Evolutionary conservation across 1,140 invertebrate genomes (phyloP).

Genomic region (Drosophila arawakana): DNA sequence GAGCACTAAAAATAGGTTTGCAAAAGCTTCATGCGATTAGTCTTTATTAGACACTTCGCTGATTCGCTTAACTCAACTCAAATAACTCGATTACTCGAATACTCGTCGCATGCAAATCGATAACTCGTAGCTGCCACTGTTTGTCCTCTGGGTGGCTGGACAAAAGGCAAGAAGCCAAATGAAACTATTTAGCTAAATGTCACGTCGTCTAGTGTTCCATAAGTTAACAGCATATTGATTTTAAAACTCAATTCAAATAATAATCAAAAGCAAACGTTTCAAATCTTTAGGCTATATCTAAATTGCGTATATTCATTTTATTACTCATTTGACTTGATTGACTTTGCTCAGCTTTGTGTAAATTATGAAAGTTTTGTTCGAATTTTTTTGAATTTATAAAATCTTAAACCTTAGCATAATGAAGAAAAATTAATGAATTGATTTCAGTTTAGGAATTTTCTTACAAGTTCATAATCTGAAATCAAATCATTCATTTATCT

Average conservation of each 20-base stretch:
- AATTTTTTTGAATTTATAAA: too few species aligned
- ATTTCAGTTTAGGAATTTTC: too few species aligned
- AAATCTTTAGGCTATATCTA: too few species aligned
- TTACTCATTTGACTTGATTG: too few species aligned
- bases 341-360: too few species aligned
- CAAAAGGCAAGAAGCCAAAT: neutral
- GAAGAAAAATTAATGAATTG: too few species aligned
- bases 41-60: constrained; percentile 46
- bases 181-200: constrained; percentile 5
- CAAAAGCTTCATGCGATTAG: constrained; percentile 41
- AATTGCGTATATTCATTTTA: too few species aligned
- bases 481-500: too few species aligned
- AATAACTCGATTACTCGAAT: constrained; percentile 31
- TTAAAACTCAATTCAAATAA: neutral
- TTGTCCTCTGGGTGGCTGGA: neutral
- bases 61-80: constrained; percentile 23
- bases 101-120: constrained; percentile 23
- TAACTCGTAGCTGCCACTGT: neutral
- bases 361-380: too few species aligned
- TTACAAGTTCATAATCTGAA: too few species aligned
- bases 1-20: constrained; percentile 32
- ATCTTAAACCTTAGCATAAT: too few species aligned
- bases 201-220: constrained; percentile 8
- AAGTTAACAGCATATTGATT: constrained; percentile 3
- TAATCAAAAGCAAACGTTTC: neutral